Evolutionary conservation across 53 echinoderm and acorn worm genomes (phyloP).

Genomic region (Holothuria scabra): DNA sequence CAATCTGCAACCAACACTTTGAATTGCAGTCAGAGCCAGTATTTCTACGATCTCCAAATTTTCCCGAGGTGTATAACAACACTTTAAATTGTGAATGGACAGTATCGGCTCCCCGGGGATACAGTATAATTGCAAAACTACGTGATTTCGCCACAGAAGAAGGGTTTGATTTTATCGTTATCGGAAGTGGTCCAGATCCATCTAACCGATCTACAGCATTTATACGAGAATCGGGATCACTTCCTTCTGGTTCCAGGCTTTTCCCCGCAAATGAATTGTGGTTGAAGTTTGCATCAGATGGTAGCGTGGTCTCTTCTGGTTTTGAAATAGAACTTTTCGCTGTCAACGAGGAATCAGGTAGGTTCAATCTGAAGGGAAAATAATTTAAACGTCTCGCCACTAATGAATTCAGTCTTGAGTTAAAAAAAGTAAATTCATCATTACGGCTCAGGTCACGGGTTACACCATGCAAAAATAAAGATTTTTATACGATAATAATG

Average conservation of each 20-base stretch:
- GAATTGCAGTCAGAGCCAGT: background rate
- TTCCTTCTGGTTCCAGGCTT: background rate
- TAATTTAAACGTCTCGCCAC: too few species aligned
- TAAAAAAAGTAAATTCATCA: too few species aligned
- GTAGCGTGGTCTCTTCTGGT: background rate
- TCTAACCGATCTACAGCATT: slow-evolving; percentile 1
- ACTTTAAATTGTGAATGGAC: slow-evolving; percentile 20
- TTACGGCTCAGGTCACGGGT: too few species aligned
- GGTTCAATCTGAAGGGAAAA: too few species aligned
- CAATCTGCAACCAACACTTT: slow-evolving; percentile 18
- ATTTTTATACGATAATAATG: too few species aligned
- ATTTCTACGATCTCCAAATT: slow-evolving; percentile 18
- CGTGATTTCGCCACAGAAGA: slow-evolving; percentile 9
- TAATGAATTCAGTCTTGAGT: too few species aligned
- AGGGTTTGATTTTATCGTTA: background rate
- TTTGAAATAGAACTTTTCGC: slow-evolving; percentile 22
- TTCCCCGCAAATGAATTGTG: background rate
- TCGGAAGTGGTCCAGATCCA: slow-evolving; percentile 14
- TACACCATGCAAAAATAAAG: too few species aligned
- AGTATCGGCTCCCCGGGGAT: slow-evolving; percentile 6
- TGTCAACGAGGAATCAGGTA: too few species aligned
- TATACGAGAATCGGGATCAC: background rate
- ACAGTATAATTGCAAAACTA: slow-evolving; percentile 8
- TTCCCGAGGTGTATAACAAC: slow-evolving; percentile 6
- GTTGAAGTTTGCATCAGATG: slow-evolving; percentile 21